Evolutionary conservation across 2,797 vertebrate species (phyloP).

Genomic region (Odontamblyopus rebecca): DNA sequence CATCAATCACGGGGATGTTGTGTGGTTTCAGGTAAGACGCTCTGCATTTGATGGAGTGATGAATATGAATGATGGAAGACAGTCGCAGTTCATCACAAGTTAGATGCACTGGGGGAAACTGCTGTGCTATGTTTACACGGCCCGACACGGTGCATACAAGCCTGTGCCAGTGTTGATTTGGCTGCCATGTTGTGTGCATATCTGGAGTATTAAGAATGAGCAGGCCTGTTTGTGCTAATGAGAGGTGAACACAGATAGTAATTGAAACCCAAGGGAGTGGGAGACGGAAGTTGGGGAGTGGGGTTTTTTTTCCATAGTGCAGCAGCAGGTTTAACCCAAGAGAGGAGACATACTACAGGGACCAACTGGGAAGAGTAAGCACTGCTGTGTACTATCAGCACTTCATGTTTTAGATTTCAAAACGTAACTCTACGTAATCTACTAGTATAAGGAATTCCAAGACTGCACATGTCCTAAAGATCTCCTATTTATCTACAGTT

Average conservation of each 20-base stretch:
- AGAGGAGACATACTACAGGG: slow-evolving; percentile 38
- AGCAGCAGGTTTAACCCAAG: slow-evolving; percentile 53
- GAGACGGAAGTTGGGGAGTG: slow-evolving; percentile 37
- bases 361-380: slow-evolving; percentile 38
- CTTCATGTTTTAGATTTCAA: slow-evolving; percentile 17
- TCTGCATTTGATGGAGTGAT: slow-evolving; percentile 45
- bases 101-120: slow-evolving; percentile 37
- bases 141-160: slow-evolving; percentile 60
- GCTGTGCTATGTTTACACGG: slow-evolving; percentile 53
- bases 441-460: too few species aligned
- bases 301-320: slow-evolving; percentile 52
- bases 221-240: slow-evolving; percentile 73
- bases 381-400: slow-evolving; percentile 4
- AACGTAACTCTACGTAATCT: too few species aligned
- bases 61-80: slow-evolving; percentile 50
- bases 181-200: slow-evolving; percentile 21
- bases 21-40: slow-evolving; percentile 48
- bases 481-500: not conserved
- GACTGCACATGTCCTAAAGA: too few species aligned
- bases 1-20: slow-evolving; percentile 59
- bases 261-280: slow-evolving; percentile 75
- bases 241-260: slow-evolving; percentile 81
- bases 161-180: slow-evolving; percentile 26
- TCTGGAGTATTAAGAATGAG: slow-evolving; percentile 64
- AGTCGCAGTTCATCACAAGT: slow-evolving; percentile 49